Percentiles rank a stretch among this genome's conserved stretches.
Conservation (phyloP, 2,888 invertebrate genomes). For the Lithophane leautieri region DNA sequence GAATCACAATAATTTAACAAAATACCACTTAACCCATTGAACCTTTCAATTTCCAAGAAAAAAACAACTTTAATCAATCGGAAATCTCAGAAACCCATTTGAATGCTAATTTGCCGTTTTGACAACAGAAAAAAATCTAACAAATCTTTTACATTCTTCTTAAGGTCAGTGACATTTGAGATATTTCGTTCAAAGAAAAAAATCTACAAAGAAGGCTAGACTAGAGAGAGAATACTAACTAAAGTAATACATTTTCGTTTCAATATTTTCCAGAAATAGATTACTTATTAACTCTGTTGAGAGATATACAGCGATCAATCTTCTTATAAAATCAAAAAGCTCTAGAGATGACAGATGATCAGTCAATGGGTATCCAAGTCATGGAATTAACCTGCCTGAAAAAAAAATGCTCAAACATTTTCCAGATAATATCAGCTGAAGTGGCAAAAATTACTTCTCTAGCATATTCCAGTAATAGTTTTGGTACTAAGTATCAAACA, state of each 20-base stretch:
- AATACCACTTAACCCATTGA: constrained; percentile 30
- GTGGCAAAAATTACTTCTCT: background rate
- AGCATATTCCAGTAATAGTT: background rate
- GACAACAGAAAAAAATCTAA: constrained; percentile 31
- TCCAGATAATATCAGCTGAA: background rate
- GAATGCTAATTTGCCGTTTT: constrained; percentile 45
- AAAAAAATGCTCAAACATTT: background rate
- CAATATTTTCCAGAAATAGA: constrained; percentile 13
- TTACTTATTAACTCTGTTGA: background rate
- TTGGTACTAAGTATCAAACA: background rate
- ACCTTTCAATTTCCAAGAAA: constrained; percentile 19
- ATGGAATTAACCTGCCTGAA: background rate
- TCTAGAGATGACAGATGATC: background rate
- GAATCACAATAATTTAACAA: constrained; percentile 8
- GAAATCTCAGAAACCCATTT: constrained; percentile 44
- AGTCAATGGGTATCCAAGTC: background rate
- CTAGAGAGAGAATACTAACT: too few species aligned
- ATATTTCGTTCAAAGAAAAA: constrained; percentile 37
- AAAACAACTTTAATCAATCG: constrained; percentile 12
- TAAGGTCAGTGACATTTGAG: constrained; percentile 38
- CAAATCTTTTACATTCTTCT: constrained; percentile 14
- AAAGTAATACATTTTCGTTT: constrained; percentile 23
- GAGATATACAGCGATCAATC: constrained; percentile 1
- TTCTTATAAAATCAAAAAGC: background rate
- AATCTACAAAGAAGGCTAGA: constrained; percentile 17